A percentile compares a stretch with the other conserved stretches of the same genome.
Conservation (phyloP, 2,797 vertebrate species). For the Amblyopsis hoosieri region DNA sequence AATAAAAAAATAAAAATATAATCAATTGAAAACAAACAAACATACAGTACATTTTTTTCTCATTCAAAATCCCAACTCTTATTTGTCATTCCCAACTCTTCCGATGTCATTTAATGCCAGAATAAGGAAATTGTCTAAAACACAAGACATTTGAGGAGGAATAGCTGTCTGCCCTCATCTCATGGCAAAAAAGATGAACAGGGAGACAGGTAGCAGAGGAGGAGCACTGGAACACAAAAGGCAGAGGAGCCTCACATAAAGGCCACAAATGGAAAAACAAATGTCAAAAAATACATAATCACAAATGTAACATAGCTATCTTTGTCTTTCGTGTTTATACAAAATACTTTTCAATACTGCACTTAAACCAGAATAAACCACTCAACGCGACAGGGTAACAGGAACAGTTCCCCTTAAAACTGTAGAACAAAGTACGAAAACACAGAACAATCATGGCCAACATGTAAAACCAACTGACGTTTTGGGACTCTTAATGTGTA, state of each 20-base stretch:
- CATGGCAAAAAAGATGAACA: constrained; percentile 10
- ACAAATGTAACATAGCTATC: constrained; percentile 5
- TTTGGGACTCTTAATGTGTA: constrained; percentile 13
- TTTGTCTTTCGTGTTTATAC: constrained; percentile 18
- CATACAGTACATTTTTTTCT: constrained; percentile 48
- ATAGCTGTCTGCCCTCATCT: constrained; percentile 9
- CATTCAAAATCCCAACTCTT: constrained; percentile 38
- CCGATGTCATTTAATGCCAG: constrained; percentile 51
- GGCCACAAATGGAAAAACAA: constrained; percentile 19
- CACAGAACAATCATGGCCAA: constrained; percentile 17
- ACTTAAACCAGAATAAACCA: constrained; percentile 40
- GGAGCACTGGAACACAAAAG: constrained; percentile 11
- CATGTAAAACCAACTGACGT: constrained; percentile 24
- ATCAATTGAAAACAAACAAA: constrained; percentile 45
- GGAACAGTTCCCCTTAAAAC: constrained; percentile 4
- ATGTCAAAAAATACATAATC: constrained; percentile 1
- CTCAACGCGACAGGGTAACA: neutral
- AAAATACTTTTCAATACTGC: constrained; percentile 53
- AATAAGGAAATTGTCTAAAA: constrained; percentile 26
- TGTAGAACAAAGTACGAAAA: constrained; percentile 1
- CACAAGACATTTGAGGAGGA: neutral
- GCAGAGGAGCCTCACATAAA: constrained; percentile 21
- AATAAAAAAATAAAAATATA: constrained; percentile 48
- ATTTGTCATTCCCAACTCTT: constrained; percentile 30
- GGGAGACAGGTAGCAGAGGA: constrained; percentile 19